phyloP scores from a whole-genome alignment of 1,140 invertebrate species.

The Caenorhabditis briggsae region DNA sequence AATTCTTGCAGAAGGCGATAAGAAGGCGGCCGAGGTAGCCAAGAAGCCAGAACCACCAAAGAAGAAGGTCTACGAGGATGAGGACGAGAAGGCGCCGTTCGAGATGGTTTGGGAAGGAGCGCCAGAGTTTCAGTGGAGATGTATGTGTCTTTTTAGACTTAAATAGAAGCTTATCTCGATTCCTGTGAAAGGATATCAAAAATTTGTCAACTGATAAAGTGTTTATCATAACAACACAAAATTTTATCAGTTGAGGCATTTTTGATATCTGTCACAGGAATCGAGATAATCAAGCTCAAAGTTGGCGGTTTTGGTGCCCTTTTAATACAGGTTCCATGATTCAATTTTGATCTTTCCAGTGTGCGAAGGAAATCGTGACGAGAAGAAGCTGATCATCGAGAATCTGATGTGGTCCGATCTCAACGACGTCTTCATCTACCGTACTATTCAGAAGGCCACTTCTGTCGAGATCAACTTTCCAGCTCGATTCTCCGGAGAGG shows the following conservation, averaged over 20 bases:
- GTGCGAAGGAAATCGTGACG: slow-evolving; percentile 37
- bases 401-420: slow-evolving; percentile 50
- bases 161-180: no score
- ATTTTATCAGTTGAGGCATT: no score
- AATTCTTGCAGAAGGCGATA: not conserved
- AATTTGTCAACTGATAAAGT: no score
- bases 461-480: slow-evolving; percentile 38
- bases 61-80: slow-evolving; percentile 58
- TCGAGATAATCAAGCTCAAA: no score
- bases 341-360: no score
- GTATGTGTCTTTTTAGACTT: slow-evolving; percentile 41
- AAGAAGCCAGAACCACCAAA: slow-evolving; percentile 45
- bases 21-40: not conserved
- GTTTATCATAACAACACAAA: no score
- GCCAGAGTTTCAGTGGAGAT: slow-evolving; percentile 63
- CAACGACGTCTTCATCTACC: slow-evolving; percentile 52
- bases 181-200: no score
- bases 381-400: slow-evolving; percentile 45
- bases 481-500: slow-evolving; percentile 21
- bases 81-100: slow-evolving; percentile 57
- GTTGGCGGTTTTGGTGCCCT: no score
- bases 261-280: no score
- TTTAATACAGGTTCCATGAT: no score
- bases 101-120: slow-evolving; percentile 61
- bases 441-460: slow-evolving; percentile 29